phyloP scores from a whole-genome alignment of 2,113 vertebrate genomes.

The Platysternon megacephalum region DNA sequence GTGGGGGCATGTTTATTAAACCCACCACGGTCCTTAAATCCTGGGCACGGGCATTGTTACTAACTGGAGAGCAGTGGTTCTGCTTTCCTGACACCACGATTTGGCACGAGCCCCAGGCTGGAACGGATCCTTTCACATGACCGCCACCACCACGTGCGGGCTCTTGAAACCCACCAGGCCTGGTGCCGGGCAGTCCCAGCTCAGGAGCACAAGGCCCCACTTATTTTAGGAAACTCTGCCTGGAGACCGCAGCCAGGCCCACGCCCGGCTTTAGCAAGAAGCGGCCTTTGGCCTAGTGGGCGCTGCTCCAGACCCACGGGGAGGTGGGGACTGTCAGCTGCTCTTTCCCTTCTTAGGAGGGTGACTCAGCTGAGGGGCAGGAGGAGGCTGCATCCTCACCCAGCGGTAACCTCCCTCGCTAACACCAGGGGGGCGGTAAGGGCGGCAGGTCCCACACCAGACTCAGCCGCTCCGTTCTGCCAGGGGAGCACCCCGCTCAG shows the following conservation, averaged over 20 bases:
- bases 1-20: too few relatives aligned
- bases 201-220: not conserved
- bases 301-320: rapidly evolving
- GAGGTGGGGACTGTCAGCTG: not conserved
- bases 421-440: too few relatives aligned
- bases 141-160: rapidly evolving
- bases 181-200: not conserved
- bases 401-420: not conserved
- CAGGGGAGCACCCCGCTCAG: too few relatives aligned
- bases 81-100: too few relatives aligned
- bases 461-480: not conserved
- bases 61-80: too few relatives aligned
- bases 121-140: not conserved
- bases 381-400: not conserved
- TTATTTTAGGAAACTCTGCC: not conserved
- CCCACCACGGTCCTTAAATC: too few relatives aligned
- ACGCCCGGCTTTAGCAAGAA: not conserved
- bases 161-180: too few relatives aligned
- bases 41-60: too few relatives aligned
- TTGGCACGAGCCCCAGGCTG: not conserved
- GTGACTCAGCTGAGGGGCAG: not conserved
- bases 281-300: not conserved
- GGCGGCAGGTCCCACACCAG: not conserved
- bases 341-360: not conserved
- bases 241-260: not conserved